Percentiles rank a stretch among this genome's conserved stretches.
Conservation (phyloP, 1,140 invertebrate genomes). For the Drosophila arawakana region DNA sequence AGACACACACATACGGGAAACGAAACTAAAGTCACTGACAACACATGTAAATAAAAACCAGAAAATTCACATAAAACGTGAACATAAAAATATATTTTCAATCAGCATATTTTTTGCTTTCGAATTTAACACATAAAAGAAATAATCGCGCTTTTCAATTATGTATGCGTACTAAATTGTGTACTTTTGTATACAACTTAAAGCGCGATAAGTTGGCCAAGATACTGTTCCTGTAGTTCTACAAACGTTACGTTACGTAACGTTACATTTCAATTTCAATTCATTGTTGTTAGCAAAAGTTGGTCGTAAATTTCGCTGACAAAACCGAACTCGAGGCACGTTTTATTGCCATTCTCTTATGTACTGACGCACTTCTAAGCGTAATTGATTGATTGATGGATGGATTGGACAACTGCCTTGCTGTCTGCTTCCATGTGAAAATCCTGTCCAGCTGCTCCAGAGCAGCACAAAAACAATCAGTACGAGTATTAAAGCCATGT, state of each 20-base stretch:
- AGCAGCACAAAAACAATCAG: constrained; percentile 27
- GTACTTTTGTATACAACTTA: not conserved
- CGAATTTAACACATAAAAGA: not conserved
- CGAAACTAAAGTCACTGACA: constrained; percentile 11
- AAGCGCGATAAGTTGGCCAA: constrained; percentile 2
- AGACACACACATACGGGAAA: not conserved
- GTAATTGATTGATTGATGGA: constrained; percentile 80
- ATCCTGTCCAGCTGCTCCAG: constrained; percentile 22
- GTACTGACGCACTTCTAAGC: constrained; percentile 64
- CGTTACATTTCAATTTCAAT: constrained; percentile 42
- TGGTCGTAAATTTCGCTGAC: constrained; percentile 72
- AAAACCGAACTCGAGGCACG: constrained; percentile 63
- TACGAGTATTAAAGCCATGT: constrained; percentile 54
- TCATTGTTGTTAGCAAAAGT: constrained; percentile 56
- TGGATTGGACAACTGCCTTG: constrained; percentile 42
- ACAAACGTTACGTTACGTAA: constrained; percentile 7
- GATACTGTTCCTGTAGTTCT: not conserved
- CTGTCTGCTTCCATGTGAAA: constrained; percentile 11
- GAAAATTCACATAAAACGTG: not conserved
- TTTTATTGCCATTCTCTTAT: constrained; percentile 52
- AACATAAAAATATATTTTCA: constrained; percentile 2
- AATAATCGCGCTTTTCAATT: constrained; percentile 6
- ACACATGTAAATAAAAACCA: constrained; percentile 4
- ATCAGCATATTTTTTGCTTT: not conserved
- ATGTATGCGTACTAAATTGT: not conserved